A percentile compares a stretch with the other conserved stretches of the same genome.
Conservation (phyloP, 2,113 vertebrate genomes). For the Cynoglossus semilaevis region DNA sequence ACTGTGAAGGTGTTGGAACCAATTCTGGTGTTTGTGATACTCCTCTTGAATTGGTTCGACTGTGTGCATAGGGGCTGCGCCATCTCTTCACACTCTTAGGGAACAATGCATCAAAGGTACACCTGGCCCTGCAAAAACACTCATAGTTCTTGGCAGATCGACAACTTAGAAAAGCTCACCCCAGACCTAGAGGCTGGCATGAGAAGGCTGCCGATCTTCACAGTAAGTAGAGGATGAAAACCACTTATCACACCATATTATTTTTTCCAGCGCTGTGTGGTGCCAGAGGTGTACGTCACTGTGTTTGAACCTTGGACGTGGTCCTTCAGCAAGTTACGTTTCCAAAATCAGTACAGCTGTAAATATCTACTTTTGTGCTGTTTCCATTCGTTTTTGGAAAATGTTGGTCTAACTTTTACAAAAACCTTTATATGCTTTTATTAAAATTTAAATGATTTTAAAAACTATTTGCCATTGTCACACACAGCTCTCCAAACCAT, state of each 20-base stretch:
- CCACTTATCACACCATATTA: slow-evolving; percentile 34
- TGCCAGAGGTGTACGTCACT: slow-evolving; percentile 27
- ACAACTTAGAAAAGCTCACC: slow-evolving; percentile 16
- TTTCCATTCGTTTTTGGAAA: neutral
- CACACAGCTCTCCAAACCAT: neutral
- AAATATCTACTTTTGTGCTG: slow-evolving; percentile 22
- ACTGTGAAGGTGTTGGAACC: slow-evolving; percentile 47
- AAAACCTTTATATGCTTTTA: neutral
- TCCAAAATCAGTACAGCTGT: slow-evolving; percentile 28
- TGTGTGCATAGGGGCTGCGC: slow-evolving; percentile 26
- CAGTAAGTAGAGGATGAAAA: slow-evolving; percentile 28
- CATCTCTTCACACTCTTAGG: slow-evolving; percentile 31
- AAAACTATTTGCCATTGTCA: neutral
- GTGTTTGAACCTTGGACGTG: slow-evolving; percentile 29
- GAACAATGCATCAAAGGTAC: slow-evolving; percentile 52
- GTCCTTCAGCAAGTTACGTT: slow-evolving; percentile 12
- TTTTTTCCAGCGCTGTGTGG: slow-evolving; percentile 24
- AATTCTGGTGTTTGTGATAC: slow-evolving; percentile 22
- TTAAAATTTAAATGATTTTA: no score
- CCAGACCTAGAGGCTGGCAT: slow-evolving; percentile 37
- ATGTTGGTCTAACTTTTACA: neutral
- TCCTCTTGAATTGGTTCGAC: slow-evolving; percentile 33
- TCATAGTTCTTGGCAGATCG: slow-evolving; percentile 37
- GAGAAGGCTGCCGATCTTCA: slow-evolving; percentile 21
- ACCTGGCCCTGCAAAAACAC: slow-evolving; percentile 45